Evolutionary conservation across 1,140 invertebrate genomes (phyloP).

Genomic region (Drosophila pseudoananassae): DNA sequence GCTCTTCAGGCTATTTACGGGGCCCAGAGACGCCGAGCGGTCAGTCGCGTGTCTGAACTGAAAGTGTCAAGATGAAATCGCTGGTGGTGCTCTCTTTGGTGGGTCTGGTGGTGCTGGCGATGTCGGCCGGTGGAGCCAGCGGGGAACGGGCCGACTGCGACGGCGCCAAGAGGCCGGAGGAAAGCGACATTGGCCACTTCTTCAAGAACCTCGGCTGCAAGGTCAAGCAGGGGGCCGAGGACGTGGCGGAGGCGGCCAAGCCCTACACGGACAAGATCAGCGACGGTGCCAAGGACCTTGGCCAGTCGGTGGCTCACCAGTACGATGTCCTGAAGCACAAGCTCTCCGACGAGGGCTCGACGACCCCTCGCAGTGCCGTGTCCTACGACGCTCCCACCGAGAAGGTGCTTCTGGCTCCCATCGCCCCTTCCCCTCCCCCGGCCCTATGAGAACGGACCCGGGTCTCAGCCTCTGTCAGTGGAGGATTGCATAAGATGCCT

Average conservation of each 20-base stretch:
- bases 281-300: constrained; percentile 67
- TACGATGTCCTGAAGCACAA: constrained; percentile 77
- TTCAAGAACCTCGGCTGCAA: constrained; percentile 74
- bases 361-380: neutral
- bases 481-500: constrained; percentile 20
- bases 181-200: constrained; percentile 70
- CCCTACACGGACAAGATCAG: constrained; percentile 68
- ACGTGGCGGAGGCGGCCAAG: constrained; percentile 59
- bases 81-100: constrained; percentile 40
- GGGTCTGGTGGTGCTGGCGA: constrained; percentile 39
- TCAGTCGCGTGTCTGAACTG: constrained; percentile 26
- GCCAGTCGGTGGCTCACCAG: constrained; percentile 62
- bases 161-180: constrained; percentile 53
- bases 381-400: constrained; percentile 62
- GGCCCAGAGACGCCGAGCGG: neutral
- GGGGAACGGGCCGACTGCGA: constrained; percentile 54
- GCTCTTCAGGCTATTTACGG: constrained; percentile 1
- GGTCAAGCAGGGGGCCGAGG: constrained; percentile 66
- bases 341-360: constrained; percentile 60
- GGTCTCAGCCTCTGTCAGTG: neutral
- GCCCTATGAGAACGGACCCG: constrained; percentile 12
- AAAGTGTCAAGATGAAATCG: constrained; percentile 52
- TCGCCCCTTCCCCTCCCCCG: constrained; percentile 39
- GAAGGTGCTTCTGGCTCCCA: constrained; percentile 68
- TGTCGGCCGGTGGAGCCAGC: constrained; percentile 4